Conservation (phyloP, 2,113 vertebrate genomes). For the Globicephala melas region DNA sequence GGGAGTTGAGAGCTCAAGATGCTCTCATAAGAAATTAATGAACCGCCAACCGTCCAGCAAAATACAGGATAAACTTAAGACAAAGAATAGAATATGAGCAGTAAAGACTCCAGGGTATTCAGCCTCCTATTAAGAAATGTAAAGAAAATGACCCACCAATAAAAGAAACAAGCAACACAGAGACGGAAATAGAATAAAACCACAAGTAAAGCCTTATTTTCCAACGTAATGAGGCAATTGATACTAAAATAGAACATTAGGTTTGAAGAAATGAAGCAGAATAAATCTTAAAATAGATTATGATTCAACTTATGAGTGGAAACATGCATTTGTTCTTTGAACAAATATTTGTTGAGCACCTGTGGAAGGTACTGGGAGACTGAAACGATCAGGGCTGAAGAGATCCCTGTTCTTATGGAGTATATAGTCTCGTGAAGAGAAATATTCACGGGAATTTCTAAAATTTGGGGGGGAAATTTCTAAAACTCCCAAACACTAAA, state of each 20-base stretch:
- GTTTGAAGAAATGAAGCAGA: constrained; percentile 45
- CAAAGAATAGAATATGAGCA: not conserved
- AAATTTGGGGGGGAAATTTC: not conserved
- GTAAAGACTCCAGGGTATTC: not conserved
- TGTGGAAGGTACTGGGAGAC: not conserved
- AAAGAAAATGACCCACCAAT: constrained; percentile 42
- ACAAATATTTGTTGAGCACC: not conserved
- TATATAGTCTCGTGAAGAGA: not conserved
- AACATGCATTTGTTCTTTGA: constrained; percentile 43
- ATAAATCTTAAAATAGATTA: constrained; percentile 48
- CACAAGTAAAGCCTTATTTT: constrained; percentile 51
- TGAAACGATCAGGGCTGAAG: not conserved
- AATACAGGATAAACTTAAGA: constrained; percentile 17
- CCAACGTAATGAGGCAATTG: constrained; percentile 35
- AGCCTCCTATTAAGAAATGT: not conserved
- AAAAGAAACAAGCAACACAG: constrained; percentile 31
- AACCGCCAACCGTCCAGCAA: not conserved
- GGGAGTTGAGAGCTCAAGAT: constrained; percentile 13
- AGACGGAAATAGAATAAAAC: constrained; percentile 43
- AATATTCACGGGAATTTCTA: not conserved
- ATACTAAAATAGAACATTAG: constrained; percentile 55
- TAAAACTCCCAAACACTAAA: constrained; percentile 16
- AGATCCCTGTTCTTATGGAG: not conserved
- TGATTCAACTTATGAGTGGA: constrained; percentile 42
- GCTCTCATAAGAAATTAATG: constrained; percentile 44